Base-by-base conservation (phyloP, 1,140 invertebrate genomes). In the Nasonia longicornis region DNA sequence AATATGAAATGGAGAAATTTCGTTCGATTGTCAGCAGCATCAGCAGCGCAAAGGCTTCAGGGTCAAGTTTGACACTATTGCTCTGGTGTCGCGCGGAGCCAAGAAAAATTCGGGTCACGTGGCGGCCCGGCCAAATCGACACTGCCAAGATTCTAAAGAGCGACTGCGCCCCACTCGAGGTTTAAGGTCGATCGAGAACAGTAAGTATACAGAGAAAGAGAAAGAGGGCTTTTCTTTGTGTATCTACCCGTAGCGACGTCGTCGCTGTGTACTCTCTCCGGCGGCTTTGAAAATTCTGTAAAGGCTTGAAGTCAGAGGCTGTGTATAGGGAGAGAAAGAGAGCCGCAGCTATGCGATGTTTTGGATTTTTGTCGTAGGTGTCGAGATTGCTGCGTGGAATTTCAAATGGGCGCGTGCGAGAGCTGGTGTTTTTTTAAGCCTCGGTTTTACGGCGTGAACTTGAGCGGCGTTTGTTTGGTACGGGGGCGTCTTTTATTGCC, bases 51-150 rank as follows among this genome's bases (percentile, higher is more conserved):
- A 84, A 26, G 26, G 26, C 77, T 76, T 88, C 87, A 88, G 80
- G 89, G 88, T 88, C 86, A 87, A 87, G 86, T 84, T 84, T 87
- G 83, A 83, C 81, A 85, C 52, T 58, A 85, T 20, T 58, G 20
- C 52, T n/a, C 52, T 58, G 52, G 7, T 42, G 52, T 82, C 64
- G 66, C 12, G 63, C 72, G 84, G 79, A 83, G 87, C 86, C 82
- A 86, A 86, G 83, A 85, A 87, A 86, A 86, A 83, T 82, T 74
- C 85, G 83, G 75, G 77, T 87, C 87, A 84, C 82, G 85, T 85
- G 85, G 79, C 84, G 48, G 80, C 74, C 63, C 67, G 72, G 76
- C 75, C 84, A 81, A 79, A 84, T 81, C 77, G 84, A 80, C 69
- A 80, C 75, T 86, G 86, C 86, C 85, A 87, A 86, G 82, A 85